phyloP scores from a whole-genome alignment of 2,888 invertebrate species.

The Drosophila peninsularis region DNA sequence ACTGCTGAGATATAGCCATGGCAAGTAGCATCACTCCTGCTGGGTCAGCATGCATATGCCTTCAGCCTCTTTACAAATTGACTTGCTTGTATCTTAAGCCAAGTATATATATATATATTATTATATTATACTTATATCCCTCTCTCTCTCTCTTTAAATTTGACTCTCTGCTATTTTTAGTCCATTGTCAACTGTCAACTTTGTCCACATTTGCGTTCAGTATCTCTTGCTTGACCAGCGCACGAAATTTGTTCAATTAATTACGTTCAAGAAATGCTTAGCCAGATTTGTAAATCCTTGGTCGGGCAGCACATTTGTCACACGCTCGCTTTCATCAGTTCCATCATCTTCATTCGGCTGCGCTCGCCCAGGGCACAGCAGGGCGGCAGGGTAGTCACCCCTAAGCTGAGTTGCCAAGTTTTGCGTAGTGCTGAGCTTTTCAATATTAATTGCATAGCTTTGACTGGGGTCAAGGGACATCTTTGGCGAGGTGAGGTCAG shows the following conservation, averaged over 20 bases:
- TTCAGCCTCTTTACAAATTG: background rate
- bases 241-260: constrained; percentile 56
- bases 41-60: background rate
- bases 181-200: background rate
- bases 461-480: constrained; percentile 28
- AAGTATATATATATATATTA: background rate
- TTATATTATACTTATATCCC: background rate
- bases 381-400: constrained; percentile 19
- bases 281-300: constrained; percentile 63
- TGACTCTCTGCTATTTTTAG: background rate
- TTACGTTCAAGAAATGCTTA: constrained; percentile 51
- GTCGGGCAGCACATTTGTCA: constrained; percentile 66
- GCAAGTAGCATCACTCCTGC: background rate
- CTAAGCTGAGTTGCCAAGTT: constrained; percentile 25
- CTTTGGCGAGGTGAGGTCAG: constrained; percentile 26
- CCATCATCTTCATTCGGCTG: constrained; percentile 56
- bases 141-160: background rate
- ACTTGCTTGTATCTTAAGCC: background rate
- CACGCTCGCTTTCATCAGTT: constrained; percentile 76
- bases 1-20: background rate
- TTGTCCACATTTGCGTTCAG: background rate
- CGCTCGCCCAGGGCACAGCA: constrained; percentile 5
- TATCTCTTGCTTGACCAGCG: constrained; percentile 26
- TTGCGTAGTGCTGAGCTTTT: constrained; percentile 59
- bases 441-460: constrained; percentile 75